Conservation (phyloP, 2,797 vertebrate species). For the Acipenser oxyrinchus region DNA sequence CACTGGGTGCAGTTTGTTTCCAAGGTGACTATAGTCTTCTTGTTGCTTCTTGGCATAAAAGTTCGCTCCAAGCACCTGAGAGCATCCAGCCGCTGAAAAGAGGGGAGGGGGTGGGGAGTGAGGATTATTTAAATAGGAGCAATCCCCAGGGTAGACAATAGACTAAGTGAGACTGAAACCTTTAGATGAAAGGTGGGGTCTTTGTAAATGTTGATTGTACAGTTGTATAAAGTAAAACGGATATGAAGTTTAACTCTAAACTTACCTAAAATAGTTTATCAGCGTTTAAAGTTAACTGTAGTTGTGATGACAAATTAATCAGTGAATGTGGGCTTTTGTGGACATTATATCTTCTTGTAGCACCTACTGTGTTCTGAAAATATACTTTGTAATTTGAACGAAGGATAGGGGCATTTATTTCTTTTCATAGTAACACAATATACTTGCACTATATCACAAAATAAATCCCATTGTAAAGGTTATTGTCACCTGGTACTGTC, state of each 20-base stretch:
- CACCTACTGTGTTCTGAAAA: background rate
- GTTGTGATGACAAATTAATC: too few species aligned
- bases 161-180: too few species aligned
- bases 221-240: too few species aligned
- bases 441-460: background rate
- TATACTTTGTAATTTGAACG: background rate
- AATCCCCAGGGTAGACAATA: too few species aligned
- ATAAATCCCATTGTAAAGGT: background rate
- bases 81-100: slow-evolving; percentile 52
- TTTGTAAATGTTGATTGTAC: too few species aligned
- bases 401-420: background rate
- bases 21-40: slow-evolving; percentile 62
- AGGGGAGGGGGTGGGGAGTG: slow-evolving; percentile 18
- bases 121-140: too few species aligned
- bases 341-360: slow-evolving; percentile 1
- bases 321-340: too few species aligned
- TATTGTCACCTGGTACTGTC: background rate
- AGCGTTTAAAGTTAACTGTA: too few species aligned
- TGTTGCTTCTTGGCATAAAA: slow-evolving; percentile 49
- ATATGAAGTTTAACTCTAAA: too few species aligned
- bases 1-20: slow-evolving; percentile 79
- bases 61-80: slow-evolving; percentile 53
- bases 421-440: background rate
- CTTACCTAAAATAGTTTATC: too few species aligned
- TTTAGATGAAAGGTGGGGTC: too few species aligned